Percentiles rank a stretch among this genome's conserved stretches.
Evolutionary conservation across 2,888 invertebrate genomes (phyloP).

Genomic region (Drosophila quinaria): DNA sequence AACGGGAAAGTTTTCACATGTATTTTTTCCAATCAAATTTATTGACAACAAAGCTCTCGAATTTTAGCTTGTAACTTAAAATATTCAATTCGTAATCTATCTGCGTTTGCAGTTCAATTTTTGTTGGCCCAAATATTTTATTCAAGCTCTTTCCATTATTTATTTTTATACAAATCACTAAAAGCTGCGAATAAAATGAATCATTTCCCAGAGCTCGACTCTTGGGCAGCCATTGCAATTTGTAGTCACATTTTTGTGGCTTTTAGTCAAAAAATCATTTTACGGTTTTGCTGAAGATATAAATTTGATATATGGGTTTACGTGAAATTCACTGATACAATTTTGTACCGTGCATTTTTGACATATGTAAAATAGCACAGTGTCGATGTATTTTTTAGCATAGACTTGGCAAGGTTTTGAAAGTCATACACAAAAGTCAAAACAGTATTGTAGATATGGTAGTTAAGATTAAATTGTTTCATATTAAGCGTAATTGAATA

Average conservation of each 20-base stretch:
- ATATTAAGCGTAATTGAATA: background rate
- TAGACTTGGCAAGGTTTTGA: background rate
- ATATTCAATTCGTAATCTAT: background rate
- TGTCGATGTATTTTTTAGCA: background rate
- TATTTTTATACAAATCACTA: constrained; percentile 9
- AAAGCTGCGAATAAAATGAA: constrained; percentile 3
- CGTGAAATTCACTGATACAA: background rate
- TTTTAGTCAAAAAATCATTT: constrained; percentile 12
- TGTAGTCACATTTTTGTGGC: constrained; percentile 5
- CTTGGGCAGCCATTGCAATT: background rate
- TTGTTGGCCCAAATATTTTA: constrained; percentile 2
- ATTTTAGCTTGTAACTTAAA: background rate
- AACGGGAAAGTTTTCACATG: too few relatives aligned
- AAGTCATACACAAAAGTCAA: background rate
- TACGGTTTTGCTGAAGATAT: background rate
- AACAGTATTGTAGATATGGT: too few relatives aligned
- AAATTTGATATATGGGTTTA: constrained; percentile 1
- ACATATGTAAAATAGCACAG: background rate
- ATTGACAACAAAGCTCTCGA: background rate
- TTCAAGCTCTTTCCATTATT: background rate
- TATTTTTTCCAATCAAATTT: background rate
- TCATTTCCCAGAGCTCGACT: constrained; percentile 7
- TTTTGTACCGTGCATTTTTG: background rate
- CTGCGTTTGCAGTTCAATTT: background rate
- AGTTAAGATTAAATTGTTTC: too few relatives aligned